These are phyloP conservation scores for Poeciliopsis occidentalis DNA, from an alignment of 2,113 vertebrate genomes.

Conservation along the genomic window DNA sequence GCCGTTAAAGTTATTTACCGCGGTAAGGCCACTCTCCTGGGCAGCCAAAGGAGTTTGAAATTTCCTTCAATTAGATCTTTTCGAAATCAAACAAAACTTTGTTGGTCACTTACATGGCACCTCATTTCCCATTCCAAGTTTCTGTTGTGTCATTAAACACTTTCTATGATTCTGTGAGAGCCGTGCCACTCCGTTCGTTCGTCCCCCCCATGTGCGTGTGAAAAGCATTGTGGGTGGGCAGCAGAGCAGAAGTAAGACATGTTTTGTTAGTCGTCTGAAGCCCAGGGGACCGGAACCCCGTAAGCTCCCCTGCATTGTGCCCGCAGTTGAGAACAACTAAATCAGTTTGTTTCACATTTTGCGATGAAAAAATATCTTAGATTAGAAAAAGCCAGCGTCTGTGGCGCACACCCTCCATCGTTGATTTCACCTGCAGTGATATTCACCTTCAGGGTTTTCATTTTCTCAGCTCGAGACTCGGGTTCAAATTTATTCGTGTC, in stretches of 20 bases:
- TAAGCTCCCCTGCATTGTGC: slow-evolving; percentile 86
- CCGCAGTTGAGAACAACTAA: slow-evolving; percentile 87
- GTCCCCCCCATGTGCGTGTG: slow-evolving; percentile 81
- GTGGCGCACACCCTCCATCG: slow-evolving; percentile 81
- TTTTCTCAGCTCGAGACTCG: background rate
- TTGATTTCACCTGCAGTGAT: slow-evolving; percentile 63
- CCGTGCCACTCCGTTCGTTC: slow-evolving; percentile 76
- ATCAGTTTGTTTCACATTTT: slow-evolving; percentile 91
- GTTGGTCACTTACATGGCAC: background rate
- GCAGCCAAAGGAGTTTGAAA: no score
- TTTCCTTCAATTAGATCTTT: background rate
- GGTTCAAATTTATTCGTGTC: no score
- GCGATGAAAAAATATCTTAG: slow-evolving; percentile 84
- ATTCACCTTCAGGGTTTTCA: background rate
- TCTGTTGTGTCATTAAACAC: slow-evolving; percentile 8
- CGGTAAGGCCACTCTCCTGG: background rate
- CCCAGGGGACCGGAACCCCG: slow-evolving; percentile 88
- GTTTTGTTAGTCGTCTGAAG: slow-evolving; percentile 94
- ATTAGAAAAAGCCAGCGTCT: slow-evolving; percentile 81
- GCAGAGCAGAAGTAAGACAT: slow-evolving; percentile 92
- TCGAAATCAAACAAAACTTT: background rate
- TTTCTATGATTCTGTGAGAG: slow-evolving; percentile 74
- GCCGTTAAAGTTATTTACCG: background rate
- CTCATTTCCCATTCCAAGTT: slow-evolving; percentile 9
- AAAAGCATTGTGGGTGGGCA: slow-evolving; percentile 88